Evolutionary conservation across 2,888 invertebrate species (phyloP), one percentile per base, ranked within the genome.

Genomic region (Drosophila imparisetae): DNA sequence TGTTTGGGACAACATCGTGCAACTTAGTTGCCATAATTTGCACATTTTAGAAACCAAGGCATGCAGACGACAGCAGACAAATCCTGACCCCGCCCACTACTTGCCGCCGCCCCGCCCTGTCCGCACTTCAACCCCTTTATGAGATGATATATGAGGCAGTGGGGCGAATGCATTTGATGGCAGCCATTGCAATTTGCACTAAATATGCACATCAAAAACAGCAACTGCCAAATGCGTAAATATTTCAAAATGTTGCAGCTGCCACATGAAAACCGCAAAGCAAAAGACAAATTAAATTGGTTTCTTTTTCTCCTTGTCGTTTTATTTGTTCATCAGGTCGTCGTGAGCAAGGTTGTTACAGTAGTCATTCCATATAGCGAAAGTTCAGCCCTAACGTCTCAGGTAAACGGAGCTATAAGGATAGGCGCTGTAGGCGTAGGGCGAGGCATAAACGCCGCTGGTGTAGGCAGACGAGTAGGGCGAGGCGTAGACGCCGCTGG

Each of bases 21-120:
- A 87, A 85, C 85, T 89, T 79, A 89, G 89, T 89, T 85, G 84
- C 89, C 84, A 89, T 85, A 89, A 85, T 85, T 85, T 87, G 80
- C 83, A 85, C 77, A 85, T 87, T 85, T 85, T 72, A 76, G 74
- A 66, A 62, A 66, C 59, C 61, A 63, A 71, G 71, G 68, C 76
- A 76, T 89, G 84, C 80, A 67, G 40, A 42, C 87, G 89, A 89
- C 89, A 84, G 70, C 59, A 72, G 66, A 15, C 45, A 63, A 62
- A 32, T n/a, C 18, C 5, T 10, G 13, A 29, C 36, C 27, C 62
- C 8, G n/a, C n/a, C 21, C 8, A 30, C 30, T 30, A 30, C 30
- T 30, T 30, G 30, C 10, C 30, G 30, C 30, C 10, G 11, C 4
- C 1, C 21, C 11, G 7, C 50, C 42, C 52, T 62, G 50, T 58